These are phyloP conservation scores for Actenoides hombroni DNA, from an alignment of 2,113 vertebrate genomes.

Conservation along the genomic window DNA sequence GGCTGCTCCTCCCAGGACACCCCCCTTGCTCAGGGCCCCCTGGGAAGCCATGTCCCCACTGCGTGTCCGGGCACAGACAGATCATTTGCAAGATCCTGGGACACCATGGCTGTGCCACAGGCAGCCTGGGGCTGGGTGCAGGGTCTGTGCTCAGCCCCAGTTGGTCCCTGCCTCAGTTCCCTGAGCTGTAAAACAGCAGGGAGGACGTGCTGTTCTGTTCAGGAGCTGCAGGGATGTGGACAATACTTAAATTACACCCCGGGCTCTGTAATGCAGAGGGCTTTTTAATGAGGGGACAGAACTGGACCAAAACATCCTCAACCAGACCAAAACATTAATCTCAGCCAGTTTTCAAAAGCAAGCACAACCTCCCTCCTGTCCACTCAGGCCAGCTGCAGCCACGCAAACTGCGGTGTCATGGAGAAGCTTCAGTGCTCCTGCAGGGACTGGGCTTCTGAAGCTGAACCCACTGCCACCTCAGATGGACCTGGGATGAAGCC, in stretches of 20 bases:
- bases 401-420: background rate
- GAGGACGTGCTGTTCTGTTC: background rate
- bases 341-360: background rate
- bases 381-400: background rate
- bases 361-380: background rate
- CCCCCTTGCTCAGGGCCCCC: accelerated
- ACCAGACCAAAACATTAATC: background rate
- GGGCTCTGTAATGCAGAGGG: background rate
- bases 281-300: background rate
- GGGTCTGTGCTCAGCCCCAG: background rate
- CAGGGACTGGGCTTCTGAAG: background rate
- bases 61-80: accelerated
- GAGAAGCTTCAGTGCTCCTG: accelerated
- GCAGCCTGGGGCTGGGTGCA: too few species aligned
- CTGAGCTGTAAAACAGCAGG: background rate
- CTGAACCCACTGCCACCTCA: background rate
- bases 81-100: background rate
- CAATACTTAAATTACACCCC: background rate
- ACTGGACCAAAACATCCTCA: background rate
- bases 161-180: background rate
- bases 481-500: background rate
- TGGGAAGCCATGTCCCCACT: background rate
- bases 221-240: background rate
- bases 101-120: background rate
- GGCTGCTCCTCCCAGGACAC: background rate